Evolutionary conservation across 2,888 invertebrate genomes (phyloP), one percentile per base, ranked within the genome.

Genomic region (Tiliacea citrago): DNA sequence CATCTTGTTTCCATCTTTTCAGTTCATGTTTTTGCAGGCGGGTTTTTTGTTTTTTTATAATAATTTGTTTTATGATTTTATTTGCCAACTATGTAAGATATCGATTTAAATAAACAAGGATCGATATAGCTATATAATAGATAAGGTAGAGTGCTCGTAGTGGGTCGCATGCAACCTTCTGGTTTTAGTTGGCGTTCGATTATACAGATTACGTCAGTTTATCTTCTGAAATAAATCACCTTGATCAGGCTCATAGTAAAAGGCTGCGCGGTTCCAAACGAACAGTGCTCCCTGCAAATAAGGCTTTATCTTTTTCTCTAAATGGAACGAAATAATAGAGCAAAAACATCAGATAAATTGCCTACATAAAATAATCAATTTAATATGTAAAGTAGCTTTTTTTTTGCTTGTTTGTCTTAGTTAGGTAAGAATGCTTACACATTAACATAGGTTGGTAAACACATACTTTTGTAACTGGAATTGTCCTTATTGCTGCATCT

Each of bases 81-180:
- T 60, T 63, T 62, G 49, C 18, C 45, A 42, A 58, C 53, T 21
- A 61, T 82, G 74, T 79, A 79, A 73, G 9, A 6, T n/a, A n/a
- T n/a, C n/a, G 49, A 62, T 62, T 45, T 68, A 35, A 42, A 62
- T 68, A 68, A 53, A 55, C 16, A 58, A 66, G 45, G 69, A 62
- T 47, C 12, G 9, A 55, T 57, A 35, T 12, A 42, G 6, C 8
- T 42, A 60, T 42, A 60, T 10, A 75, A n/a, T 57, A 78, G 42
- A 79, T 69, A 67, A 58, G 68, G 71, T 79, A 83, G 49, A 68
- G 65, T 55, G 51, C 39, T 61, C n/a, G 53, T 57, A 61, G 92
- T 92, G 90, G 91, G 91, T 86, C 88, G 92, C 87, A 84, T 86
- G 88, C 88, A 94, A 92, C 93, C 94, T 94, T 93, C 92, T 90